Evolutionary conservation across 1,140 invertebrate species (phyloP).

Genomic region (Drosophila burlai): DNA sequence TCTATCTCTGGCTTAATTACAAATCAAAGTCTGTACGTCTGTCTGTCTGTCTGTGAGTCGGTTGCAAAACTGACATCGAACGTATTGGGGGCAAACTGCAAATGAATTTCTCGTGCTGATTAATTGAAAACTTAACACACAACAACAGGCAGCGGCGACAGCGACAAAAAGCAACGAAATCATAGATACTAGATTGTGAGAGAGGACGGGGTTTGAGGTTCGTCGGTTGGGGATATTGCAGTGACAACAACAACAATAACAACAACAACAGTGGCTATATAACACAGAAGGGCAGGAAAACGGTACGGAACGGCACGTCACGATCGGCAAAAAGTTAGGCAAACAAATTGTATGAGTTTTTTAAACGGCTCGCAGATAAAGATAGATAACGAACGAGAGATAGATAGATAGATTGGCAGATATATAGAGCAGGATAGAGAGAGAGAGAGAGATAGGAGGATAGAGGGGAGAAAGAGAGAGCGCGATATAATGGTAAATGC

Average conservation of each 20-base stretch:
- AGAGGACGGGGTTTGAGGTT: neutral
- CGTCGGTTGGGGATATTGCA: slow-evolving; percentile 16
- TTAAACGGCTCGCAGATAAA: slow-evolving; percentile 58
- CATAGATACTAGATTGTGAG: slow-evolving; percentile 6
- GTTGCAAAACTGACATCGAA: slow-evolving; percentile 43
- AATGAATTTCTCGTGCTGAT: slow-evolving; percentile 58
- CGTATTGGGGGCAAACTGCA: slow-evolving; percentile 43
- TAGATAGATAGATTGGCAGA: slow-evolving; percentile 41
- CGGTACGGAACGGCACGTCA: slow-evolving; percentile 24
- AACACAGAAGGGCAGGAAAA: slow-evolving; percentile 30
- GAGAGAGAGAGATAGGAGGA: slow-evolving; percentile 9
- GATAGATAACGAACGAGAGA: slow-evolving; percentile 37
- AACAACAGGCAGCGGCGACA: slow-evolving; percentile 22
- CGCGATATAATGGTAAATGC: slow-evolving; percentile 73
- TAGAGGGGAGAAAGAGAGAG: slow-evolving; percentile 41
- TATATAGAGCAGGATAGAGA: slow-evolving; percentile 15
- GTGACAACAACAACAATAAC: slow-evolving; percentile 14
- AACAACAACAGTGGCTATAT: slow-evolving; percentile 29
- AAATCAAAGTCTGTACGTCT: slow-evolving; percentile 40
- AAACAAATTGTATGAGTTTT: slow-evolving; percentile 62
- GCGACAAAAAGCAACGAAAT: slow-evolving; percentile 30
- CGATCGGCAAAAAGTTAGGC: slow-evolving; percentile 58
- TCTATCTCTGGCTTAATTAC: slow-evolving; percentile 56
- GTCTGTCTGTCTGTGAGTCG: slow-evolving; percentile 1
- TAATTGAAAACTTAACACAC: slow-evolving; percentile 49